phyloP scores from a whole-genome alignment of 2,113 vertebrate species.

The Thunnus maccoyii region DNA sequence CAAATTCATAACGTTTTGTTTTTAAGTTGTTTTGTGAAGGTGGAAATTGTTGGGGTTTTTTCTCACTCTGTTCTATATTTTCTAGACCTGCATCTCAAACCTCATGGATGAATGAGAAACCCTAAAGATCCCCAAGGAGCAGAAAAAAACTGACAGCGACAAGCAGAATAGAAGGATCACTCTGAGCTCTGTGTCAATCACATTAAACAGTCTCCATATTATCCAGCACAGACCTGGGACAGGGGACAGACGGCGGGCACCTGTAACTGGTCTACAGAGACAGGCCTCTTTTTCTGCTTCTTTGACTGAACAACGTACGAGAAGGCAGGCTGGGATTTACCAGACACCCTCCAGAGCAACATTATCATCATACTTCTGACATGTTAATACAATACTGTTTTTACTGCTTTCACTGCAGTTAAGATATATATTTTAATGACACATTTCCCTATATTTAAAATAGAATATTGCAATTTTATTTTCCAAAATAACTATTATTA shows the following conservation, averaged over 20 bases:
- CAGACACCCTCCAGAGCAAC: not conserved
- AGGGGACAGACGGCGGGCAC: constrained; percentile 46
- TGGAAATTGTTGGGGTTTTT: not conserved
- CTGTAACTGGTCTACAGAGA: constrained; percentile 56
- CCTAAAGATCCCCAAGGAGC: constrained; percentile 47
- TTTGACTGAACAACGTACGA: constrained; percentile 2
- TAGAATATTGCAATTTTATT: no score
- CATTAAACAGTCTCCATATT: constrained; percentile 59
- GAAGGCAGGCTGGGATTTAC: constrained; percentile 14
- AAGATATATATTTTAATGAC: not conserved
- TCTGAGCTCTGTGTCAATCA: constrained; percentile 68
- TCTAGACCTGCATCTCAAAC: constrained; percentile 17
- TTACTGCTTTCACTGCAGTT: not conserved
- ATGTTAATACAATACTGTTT: not conserved
- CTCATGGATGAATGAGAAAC: constrained; percentile 24
- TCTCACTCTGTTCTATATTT: not conserved
- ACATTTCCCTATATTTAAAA: not conserved
- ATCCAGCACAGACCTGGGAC: constrained; percentile 53
- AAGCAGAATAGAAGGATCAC: constrained; percentile 50
- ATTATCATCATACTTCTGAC: not conserved
- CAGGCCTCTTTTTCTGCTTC: constrained; percentile 31
- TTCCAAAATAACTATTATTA: no score
- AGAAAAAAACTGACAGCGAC: constrained; percentile 58
- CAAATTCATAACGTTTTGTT: not conserved
- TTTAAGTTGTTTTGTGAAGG: not conserved